Conservation (phyloP, 2,113 vertebrate species). For the Tretioscincus oriximinensis region DNA sequence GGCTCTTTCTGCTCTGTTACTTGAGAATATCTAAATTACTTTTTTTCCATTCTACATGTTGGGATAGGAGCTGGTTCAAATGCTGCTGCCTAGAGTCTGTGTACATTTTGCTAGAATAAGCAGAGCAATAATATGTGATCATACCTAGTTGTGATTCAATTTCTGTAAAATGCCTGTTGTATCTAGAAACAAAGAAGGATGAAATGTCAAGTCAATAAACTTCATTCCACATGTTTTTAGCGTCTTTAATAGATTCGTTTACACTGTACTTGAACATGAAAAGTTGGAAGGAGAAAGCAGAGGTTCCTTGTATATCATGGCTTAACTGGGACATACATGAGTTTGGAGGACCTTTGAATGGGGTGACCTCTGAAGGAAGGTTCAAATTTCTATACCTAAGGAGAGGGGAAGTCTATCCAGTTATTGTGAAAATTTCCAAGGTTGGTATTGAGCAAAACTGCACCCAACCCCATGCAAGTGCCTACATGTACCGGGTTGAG, state of each 20-base stretch:
- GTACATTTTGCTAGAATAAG: not conserved
- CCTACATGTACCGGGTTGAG: constrained; percentile 19
- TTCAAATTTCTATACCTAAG: not conserved
- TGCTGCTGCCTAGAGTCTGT: not conserved
- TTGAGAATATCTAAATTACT: not conserved
- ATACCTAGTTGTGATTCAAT: not conserved
- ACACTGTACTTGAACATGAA: constrained; percentile 61
- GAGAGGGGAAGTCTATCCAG: not conserved
- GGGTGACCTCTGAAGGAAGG: constrained; percentile 10
- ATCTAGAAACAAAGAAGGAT: not conserved
- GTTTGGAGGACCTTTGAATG: not conserved
- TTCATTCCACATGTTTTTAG: constrained; percentile 52
- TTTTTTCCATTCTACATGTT: not conserved
- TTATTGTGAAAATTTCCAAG: not conserved
- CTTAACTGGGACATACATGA: not conserved
- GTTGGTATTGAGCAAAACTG: not conserved
- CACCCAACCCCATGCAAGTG: not conserved
- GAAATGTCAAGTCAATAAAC: constrained; percentile 5
- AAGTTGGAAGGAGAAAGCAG: constrained; percentile 1
- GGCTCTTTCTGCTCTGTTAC: too few relatives aligned
- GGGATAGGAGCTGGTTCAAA: not conserved
- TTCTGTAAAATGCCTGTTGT: not conserved
- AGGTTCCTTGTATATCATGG: not conserved
- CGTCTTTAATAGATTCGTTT: constrained; percentile 77
- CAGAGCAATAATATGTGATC: not conserved